These are phyloP conservation scores for Trachelipus rathkii DNA, from an alignment of 1,140 invertebrate genomes.

Conservation along the genomic window DNA sequence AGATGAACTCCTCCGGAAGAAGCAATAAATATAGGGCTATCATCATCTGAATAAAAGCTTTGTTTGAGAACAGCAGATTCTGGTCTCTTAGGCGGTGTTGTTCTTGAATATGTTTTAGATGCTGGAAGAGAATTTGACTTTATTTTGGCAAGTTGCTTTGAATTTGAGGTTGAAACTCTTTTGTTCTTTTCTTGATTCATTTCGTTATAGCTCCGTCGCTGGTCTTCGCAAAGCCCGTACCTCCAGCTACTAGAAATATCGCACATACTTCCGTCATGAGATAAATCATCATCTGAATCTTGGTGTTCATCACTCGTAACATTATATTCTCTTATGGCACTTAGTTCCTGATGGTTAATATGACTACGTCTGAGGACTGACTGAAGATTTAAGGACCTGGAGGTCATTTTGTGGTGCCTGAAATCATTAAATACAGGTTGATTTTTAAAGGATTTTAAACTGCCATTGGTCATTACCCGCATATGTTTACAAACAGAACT, in stretches of 20 bases:
- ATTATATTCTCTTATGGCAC: conserved; percentile 37
- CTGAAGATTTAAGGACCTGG: conserved; percentile 26
- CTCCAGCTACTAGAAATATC: conserved; percentile 41
- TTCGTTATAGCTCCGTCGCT: conserved; percentile 19
- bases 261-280: conserved; percentile 36
- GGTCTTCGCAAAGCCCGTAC: conserved; percentile 35
- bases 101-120: not conserved
- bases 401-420: not conserved
- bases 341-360: conserved; percentile 33
- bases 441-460: conserved; percentile 29
- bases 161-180: not conserved
- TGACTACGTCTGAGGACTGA: conserved; percentile 29
- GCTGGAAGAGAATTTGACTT: conserved; percentile 39
- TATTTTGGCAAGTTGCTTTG: conserved; percentile 18
- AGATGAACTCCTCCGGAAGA: conserved; percentile 31
- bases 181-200: not conserved
- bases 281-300: conserved; percentile 37
- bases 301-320: conserved; percentile 34
- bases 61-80: conserved; percentile 26
- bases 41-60: conserved; percentile 30
- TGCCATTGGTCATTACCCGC: conserved; percentile 40
- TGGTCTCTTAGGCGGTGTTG: not conserved
- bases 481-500: conserved; percentile 33
- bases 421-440: not conserved
- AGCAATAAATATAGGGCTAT: conserved; percentile 21